Base-by-base conservation (phyloP, 2,113 vertebrate genomes). In the Machaerirhynchus nigripectus region DNA sequence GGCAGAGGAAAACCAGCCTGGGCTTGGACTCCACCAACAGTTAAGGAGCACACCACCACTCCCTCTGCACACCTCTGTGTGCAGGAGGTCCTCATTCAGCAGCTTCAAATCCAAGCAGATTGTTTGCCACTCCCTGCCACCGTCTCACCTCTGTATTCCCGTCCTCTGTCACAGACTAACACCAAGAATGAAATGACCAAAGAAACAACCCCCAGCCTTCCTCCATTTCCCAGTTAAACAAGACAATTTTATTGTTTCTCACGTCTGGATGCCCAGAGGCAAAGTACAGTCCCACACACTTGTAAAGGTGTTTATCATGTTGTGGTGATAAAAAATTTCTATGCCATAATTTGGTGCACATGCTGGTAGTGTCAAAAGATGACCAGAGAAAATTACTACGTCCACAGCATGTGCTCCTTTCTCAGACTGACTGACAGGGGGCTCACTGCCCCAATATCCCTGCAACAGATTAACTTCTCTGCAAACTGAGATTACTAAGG, bases 301-400 rank as follows among this genome's bases (percentile, higher is more conserved):
- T 75, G 39, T 67, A 67, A 77, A 78, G 4, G 23, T 47, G 27
- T 57, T 87, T 39, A 74, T 87, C 0, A 0, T 1, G 0, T 1
- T 61, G 20, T 6, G 12, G 9, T 0, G 0, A 53, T 73, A 35
- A 76, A 84, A 86, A 42, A 40, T 5, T 22, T 71, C 37, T n/a
- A 16, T 6, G 3, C 17, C 31, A 19, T 44, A 78, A 50, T 77
- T 56, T 67, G 27, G 33, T 60, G 49, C 39, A 47, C 31, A 31
- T 4, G 63, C 23, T 19, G n/a, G 14, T 5, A 70, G 49, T 14
- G 22, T 33, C n/a, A 92, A 35, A 13, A 67, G 35, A 71, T 4
- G 1, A 64, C 24, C 21, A 63, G 71, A 75, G 20, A 64, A 88
- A 68, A 49, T 44, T 6, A 47, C 50, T 71, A 40, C 15, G 56